Percentiles rank a stretch among this genome's conserved stretches.
These are phyloP conservation scores for Holcopasites calliopsidis DNA, from an alignment of 1,140 invertebrate genomes.

Conservation along the genomic window DNA sequence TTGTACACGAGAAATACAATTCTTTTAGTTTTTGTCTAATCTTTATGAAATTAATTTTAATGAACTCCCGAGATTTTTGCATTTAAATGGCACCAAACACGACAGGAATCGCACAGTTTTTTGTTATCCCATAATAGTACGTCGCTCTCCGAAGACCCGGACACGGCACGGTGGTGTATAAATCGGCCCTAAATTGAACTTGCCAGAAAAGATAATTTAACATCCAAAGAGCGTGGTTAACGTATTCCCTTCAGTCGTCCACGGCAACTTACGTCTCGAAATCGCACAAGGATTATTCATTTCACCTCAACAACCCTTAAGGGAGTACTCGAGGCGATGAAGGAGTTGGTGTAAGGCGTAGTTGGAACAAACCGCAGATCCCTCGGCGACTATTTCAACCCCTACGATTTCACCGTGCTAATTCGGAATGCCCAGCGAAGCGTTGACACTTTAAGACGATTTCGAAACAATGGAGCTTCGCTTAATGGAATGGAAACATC, in stretches of 20 bases:
- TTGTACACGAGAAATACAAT: too few species aligned
- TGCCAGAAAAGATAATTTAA: constrained; percentile 20
- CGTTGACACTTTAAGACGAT: constrained; percentile 37
- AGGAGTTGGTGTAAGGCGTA: constrained; percentile 38
- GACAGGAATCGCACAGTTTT: too few species aligned
- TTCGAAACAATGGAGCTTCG: constrained; percentile 16
- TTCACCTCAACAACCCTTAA: constrained; percentile 58
- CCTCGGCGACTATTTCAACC: constrained; percentile 51
- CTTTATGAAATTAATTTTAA: not conserved
- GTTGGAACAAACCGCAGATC: constrained; percentile 42
- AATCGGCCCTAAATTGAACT: not conserved
- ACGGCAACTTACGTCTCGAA: constrained; percentile 31
- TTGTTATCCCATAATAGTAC: too few species aligned
- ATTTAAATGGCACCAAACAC: too few species aligned
- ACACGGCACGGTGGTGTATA: too few species aligned
- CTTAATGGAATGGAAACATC: not conserved
- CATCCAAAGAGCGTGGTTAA: not conserved
- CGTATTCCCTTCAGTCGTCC: constrained; percentile 1
- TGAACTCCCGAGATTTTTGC: too few species aligned
- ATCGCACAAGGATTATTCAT: constrained; percentile 58
- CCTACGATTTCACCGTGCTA: constrained; percentile 49
- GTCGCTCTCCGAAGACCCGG: too few species aligned
- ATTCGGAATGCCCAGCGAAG: constrained; percentile 39
- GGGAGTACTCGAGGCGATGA: constrained; percentile 40
- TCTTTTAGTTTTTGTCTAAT: too few species aligned